These are phyloP conservation scores for Apaloderma vittatum DNA, from an alignment of 2,113 vertebrate species.

Conservation along the genomic window DNA sequence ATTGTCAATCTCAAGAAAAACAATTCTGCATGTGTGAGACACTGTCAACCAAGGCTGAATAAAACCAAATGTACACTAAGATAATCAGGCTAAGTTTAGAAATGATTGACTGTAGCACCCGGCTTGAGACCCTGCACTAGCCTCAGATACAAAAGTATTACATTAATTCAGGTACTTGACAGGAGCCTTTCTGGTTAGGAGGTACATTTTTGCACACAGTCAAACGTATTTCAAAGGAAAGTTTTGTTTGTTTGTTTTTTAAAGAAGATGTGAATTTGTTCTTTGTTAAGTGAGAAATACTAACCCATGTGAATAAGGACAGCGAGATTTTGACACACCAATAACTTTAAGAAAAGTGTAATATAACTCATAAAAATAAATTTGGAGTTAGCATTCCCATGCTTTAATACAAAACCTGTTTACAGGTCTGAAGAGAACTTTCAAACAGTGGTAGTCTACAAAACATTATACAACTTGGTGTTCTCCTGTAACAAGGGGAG, in stretches of 20 bases:
- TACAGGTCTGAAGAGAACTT: background rate
- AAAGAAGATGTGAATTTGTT: background rate
- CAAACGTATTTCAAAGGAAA: background rate
- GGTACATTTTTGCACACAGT: background rate
- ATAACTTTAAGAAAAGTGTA: background rate
- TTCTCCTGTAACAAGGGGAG: background rate
- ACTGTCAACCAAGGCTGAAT: background rate
- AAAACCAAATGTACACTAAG: background rate
- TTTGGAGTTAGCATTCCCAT: background rate
- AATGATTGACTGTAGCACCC: background rate
- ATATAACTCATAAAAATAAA: background rate
- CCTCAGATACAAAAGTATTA: background rate
- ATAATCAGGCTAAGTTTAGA: background rate
- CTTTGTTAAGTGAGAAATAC: background rate
- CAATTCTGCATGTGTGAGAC: background rate
- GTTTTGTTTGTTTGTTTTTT: background rate
- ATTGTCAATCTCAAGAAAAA: background rate
- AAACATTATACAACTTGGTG: background rate
- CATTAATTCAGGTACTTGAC: background rate
- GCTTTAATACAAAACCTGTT: background rate
- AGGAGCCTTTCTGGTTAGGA: background rate
- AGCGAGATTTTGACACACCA: background rate
- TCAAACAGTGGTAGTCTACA: background rate
- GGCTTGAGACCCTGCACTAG: background rate
- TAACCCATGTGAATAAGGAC: background rate